Evolutionary conservation across 2,888 invertebrate genomes (phyloP).

Genomic region (Entomobrya multifasciata): DNA sequence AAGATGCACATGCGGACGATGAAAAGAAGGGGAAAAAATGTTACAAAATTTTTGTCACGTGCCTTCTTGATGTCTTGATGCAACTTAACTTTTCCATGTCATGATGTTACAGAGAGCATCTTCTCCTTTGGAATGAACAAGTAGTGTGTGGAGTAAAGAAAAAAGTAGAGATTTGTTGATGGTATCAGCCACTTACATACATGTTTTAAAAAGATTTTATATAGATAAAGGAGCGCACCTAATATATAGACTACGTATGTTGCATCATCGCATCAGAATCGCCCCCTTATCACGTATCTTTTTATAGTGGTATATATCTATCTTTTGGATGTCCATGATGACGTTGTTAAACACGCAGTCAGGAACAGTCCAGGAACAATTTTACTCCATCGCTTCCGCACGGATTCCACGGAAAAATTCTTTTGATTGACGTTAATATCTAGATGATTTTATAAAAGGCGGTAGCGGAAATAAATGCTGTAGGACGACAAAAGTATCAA

Average conservation of each 20-base stretch:
- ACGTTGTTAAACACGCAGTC: neutral
- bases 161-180: slow-evolving; percentile 21
- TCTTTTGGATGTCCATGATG: neutral
- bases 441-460: neutral
- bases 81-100: slow-evolving; percentile 68
- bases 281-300: neutral
- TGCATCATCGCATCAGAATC: too few relatives aligned
- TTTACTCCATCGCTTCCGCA: slow-evolving; percentile 23
- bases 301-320: neutral
- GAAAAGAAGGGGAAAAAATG: slow-evolving; percentile 1
- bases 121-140: slow-evolving; percentile 23
- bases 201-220: too few relatives aligned
- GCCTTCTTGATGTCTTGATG: slow-evolving; percentile 72
- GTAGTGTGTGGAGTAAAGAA: slow-evolving; percentile 3
- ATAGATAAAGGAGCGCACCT: neutral
- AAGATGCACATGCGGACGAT: too few relatives aligned
- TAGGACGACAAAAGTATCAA: too few relatives aligned
- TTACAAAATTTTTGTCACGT: slow-evolving; percentile 72
- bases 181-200: neutral
- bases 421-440: slow-evolving; percentile 18
- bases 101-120: slow-evolving; percentile 54
- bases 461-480: neutral
- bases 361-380: too few relatives aligned
- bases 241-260: too few relatives aligned
- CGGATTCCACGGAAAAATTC: neutral